A percentile compares a stretch with the other conserved stretches of the same genome.
phyloP scores from a whole-genome alignment of 1,140 invertebrate species.

The Meloidogyne exigua region DNA sequence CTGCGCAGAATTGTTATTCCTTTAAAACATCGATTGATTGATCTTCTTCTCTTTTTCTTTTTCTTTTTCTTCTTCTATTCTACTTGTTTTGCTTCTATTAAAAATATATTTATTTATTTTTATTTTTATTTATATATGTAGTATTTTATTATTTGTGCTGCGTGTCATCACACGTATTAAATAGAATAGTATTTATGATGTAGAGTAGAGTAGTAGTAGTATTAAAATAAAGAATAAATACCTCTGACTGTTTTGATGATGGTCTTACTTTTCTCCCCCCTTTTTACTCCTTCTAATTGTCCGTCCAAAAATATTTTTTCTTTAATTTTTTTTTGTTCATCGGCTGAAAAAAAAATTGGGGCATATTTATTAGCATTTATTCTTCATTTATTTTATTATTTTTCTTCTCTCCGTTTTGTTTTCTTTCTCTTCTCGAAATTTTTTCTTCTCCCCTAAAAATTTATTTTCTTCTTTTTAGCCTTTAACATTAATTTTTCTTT shows the following conservation, averaged over 20 bases:
- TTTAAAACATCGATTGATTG: conserved; percentile 3
- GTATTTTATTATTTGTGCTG: neutral
- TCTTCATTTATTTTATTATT: neutral
- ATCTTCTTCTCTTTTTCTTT: neutral
- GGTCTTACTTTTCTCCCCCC: too few relatives aligned
- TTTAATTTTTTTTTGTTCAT: neutral
- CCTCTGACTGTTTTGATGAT: too few relatives aligned
- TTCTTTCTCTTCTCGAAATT: neutral
- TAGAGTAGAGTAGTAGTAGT: too few relatives aligned
- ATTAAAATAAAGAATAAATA: too few relatives aligned
- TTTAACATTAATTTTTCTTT: neutral
- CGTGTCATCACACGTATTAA: neutral
- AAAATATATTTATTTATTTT: too few relatives aligned
- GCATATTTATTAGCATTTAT: neutral
- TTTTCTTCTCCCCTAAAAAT: neutral
- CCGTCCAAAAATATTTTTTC: neutral
- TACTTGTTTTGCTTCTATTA: too few relatives aligned
- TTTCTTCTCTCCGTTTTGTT: neutral
- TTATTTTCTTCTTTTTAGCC: neutral
- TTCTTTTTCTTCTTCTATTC: neutral
- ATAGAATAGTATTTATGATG: too few relatives aligned
- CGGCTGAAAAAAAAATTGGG: conserved; percentile 2
- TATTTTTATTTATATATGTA: too few relatives aligned
- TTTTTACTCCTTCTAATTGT: neutral
- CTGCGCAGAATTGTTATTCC: neutral